phyloP scores from a whole-genome alignment of 2,797 vertebrate genomes.

The Kryptopterus vitreolus region DNA sequence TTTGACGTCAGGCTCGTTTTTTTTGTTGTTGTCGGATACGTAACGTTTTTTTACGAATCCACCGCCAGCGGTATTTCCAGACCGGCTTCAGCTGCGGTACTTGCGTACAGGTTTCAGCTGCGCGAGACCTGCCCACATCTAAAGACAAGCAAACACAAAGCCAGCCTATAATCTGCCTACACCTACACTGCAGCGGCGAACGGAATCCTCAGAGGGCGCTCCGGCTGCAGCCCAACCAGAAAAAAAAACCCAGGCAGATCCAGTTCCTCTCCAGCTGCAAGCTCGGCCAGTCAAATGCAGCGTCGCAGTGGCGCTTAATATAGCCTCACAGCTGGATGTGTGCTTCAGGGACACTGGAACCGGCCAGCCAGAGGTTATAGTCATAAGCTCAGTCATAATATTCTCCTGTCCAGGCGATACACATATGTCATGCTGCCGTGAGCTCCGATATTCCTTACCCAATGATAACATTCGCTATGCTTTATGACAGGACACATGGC shows the following conservation, averaged over 20 bases:
- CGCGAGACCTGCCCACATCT: slow-evolving; percentile 40
- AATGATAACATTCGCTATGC: slow-evolving; percentile 30
- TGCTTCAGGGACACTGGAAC: slow-evolving; percentile 46
- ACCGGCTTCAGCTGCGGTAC: slow-evolving; percentile 27
- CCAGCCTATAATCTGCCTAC: slow-evolving; percentile 45
- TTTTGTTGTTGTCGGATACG: not conserved
- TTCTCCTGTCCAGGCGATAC: slow-evolving; percentile 36
- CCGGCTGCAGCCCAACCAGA: slow-evolving; percentile 39
- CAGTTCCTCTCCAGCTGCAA: slow-evolving; percentile 55
- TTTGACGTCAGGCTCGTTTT: not conserved
- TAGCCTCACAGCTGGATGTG: slow-evolving; percentile 55
- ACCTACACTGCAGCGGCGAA: slow-evolving; percentile 47
- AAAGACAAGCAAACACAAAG: slow-evolving; percentile 50
- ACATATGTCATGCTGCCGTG: slow-evolving; percentile 40
- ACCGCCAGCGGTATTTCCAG: slow-evolving; percentile 25
- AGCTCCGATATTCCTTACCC: slow-evolving; percentile 48
- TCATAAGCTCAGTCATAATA: slow-evolving; percentile 50
- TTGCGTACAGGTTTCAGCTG: slow-evolving; percentile 32
- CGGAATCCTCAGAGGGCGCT: slow-evolving; percentile 37
- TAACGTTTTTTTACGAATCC: slow-evolving; percentile 23
- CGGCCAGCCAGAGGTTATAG: slow-evolving; percentile 39
- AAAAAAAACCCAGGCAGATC: slow-evolving; percentile 49
- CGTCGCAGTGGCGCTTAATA: slow-evolving; percentile 58
- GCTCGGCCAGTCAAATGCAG: slow-evolving; percentile 33
- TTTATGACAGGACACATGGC: slow-evolving; percentile 29